These are phyloP conservation scores for Nineta flava DNA, from an alignment of 2,888 invertebrate genomes.

Conservation along the genomic window DNA sequence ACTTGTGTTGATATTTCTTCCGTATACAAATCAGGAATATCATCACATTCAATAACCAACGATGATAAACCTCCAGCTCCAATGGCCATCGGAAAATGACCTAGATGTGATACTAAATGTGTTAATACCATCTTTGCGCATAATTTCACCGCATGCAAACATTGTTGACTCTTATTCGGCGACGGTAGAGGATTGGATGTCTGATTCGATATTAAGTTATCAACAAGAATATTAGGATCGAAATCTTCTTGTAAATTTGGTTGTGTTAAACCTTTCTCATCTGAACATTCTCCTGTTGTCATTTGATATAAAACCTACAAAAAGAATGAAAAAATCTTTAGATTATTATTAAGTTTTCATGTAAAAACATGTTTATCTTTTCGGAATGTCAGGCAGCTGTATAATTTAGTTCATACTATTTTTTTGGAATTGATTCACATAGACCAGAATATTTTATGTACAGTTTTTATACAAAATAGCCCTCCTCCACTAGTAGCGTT, in stretches of 20 bases:
- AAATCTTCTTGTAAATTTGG: constrained; percentile 48
- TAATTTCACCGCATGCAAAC: constrained; percentile 37
- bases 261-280: constrained; percentile 35
- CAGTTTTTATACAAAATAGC: too few species aligned
- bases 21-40: constrained; percentile 52
- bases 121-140: constrained; percentile 46
- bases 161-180: constrained; percentile 32
- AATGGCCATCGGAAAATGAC: constrained; percentile 86
- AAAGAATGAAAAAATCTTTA: neutral
- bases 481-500: too few species aligned
- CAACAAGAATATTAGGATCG: constrained; percentile 53
- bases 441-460: too few species aligned
- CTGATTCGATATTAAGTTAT: constrained; percentile 38
- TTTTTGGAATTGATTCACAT: too few species aligned
- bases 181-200: constrained; percentile 25
- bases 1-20: constrained; percentile 70
- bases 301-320: constrained; percentile 42
- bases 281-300: constrained; percentile 35
- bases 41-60: constrained; percentile 83
- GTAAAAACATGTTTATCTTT: neutral
- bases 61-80: constrained; percentile 81
- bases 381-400: too few species aligned
- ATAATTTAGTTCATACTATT: too few species aligned
- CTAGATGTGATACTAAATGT: constrained; percentile 81
- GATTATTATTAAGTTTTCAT: too few species aligned